Evolutionary conservation across 2,888 invertebrate species (phyloP).

Genomic region (Notocelia uddmanniana): DNA sequence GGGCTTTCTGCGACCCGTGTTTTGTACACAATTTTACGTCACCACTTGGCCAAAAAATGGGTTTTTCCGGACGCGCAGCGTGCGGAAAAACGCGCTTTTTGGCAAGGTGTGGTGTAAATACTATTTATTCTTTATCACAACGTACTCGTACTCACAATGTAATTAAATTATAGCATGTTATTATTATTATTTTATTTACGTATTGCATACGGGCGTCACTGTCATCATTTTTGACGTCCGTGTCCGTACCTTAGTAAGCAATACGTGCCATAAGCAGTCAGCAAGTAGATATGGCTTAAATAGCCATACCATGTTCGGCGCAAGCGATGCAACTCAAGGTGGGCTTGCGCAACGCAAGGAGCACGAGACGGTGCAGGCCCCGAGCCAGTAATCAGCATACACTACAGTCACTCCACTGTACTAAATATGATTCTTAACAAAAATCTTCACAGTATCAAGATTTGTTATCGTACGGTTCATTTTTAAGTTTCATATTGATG

Average conservation of each 20-base stretch:
- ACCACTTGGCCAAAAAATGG: no score
- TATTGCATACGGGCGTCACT: conserved; percentile 22
- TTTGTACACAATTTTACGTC: no score
- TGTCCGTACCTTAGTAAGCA: conserved; percentile 40
- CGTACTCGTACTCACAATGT: no score
- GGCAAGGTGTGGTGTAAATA: no score
- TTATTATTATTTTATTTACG: conserved; percentile 3
- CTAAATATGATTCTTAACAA: conserved; percentile 19
- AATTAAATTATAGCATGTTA: background rate
- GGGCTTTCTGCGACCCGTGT: no score
- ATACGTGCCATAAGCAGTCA: conserved; percentile 44
- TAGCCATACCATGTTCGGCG: conserved; percentile 62
- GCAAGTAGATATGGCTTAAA: conserved; percentile 57
- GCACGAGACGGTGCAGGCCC: conserved; percentile 51
- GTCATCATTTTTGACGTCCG: conserved; percentile 32
- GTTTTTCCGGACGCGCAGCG: no score
- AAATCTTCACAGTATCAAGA: background rate
- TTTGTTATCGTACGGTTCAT: background rate
- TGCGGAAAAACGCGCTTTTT: no score
- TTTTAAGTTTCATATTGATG: background rate
- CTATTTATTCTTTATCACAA: no score
- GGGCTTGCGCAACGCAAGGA: conserved; percentile 69
- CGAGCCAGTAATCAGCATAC: conserved; percentile 43
- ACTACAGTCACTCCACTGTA: conserved; percentile 39
- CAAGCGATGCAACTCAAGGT: conserved; percentile 76